Percentiles rank a stretch among this genome's conserved stretches.
These are phyloP conservation scores for Chroicocephalus ridibundus DNA, from an alignment of 2,113 vertebrate genomes.

Conservation along the genomic window DNA sequence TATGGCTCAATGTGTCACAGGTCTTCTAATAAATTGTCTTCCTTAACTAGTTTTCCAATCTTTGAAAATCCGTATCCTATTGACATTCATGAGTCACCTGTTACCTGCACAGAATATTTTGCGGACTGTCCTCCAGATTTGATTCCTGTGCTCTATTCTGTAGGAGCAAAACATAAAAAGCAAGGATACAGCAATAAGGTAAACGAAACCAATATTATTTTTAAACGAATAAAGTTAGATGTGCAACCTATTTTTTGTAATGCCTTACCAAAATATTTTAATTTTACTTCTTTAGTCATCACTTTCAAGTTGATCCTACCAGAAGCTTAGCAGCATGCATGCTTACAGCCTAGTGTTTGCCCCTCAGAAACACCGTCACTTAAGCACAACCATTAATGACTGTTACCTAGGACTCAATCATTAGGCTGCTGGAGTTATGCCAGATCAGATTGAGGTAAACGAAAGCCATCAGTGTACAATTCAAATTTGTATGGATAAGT, in stretches of 20 bases:
- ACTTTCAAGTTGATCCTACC: not conserved
- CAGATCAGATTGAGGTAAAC: not conserved
- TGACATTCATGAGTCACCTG: constrained; percentile 98
- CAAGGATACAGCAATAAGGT: constrained; percentile 98
- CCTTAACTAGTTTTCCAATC: constrained; percentile 89
- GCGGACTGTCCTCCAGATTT: constrained; percentile 95
- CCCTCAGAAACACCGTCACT: not conserved
- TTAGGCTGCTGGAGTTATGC: not conserved
- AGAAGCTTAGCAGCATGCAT: not conserved
- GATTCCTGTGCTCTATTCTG: constrained; percentile 95
- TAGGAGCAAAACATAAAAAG: constrained; percentile 97
- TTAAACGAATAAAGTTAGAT: not conserved
- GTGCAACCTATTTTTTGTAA: not conserved
- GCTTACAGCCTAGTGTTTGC: not conserved
- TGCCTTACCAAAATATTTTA: not conserved
- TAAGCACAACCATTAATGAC: not conserved
- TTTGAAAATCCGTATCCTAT: constrained; percentile 99
- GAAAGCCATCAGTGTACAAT: not conserved
- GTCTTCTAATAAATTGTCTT: constrained; percentile 69
- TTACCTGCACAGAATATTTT: constrained; percentile 97
- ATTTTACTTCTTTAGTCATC: not conserved
- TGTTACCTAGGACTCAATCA: not conserved
- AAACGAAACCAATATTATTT: constrained; percentile 23
- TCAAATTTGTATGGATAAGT: not conserved
- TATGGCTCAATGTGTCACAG: constrained; percentile 41